Evolutionary conservation across 2,888 invertebrate genomes (phyloP), one percentile per base, ranked within the genome.

Genomic region (Pseudococcus longispinus): DNA sequence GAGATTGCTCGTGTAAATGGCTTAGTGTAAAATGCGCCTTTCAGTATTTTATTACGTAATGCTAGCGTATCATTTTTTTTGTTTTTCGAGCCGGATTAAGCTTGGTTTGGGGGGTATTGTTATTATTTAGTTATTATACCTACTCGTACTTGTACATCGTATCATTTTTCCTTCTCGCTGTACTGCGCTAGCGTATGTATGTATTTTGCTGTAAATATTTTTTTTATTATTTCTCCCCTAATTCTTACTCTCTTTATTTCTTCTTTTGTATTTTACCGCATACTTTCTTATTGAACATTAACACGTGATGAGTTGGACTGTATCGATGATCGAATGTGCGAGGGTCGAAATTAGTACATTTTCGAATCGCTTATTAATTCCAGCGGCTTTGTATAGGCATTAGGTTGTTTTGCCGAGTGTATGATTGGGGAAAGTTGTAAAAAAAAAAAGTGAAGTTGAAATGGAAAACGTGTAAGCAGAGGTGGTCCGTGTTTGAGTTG

Each of bases 61-160:
- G 86, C 87, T n/a, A n/a, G 42, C 87, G 87, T 82, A 87, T 84
- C 77, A 87, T 88, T 86, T 65, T 87, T 44, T 65, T 85, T 83
- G 18, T 83, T 83, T 42, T 65, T 65, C 65, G 37, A 74, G 18
- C 15, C n/a, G 74, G 8, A 74, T 74, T 74, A 37, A 74, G 74
- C 74, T 74, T 74, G 29, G 37, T 74, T 74, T 74, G 37, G 74
- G 74, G 37, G 4, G 4, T 51, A n/a, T n/a, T 15, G 37, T 37
- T 80, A 32, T 42, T 77, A 29, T 37, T 18, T 77, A 80, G n/a
- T 80, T 80, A 4, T 37, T 18, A 26, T 37, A 20, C 1, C 6
- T 65, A 23, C 20, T 51, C 1, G 3, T 51, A n/a, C 23, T 26
- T 26, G 26, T 26, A 26, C 9, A 26, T 65, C 11, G 65, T 65